Evolutionary conservation across 2,888 invertebrate genomes (phyloP), one percentile per base, ranked within the genome.

Genomic region (Stenchaetothrips biformis): DNA sequence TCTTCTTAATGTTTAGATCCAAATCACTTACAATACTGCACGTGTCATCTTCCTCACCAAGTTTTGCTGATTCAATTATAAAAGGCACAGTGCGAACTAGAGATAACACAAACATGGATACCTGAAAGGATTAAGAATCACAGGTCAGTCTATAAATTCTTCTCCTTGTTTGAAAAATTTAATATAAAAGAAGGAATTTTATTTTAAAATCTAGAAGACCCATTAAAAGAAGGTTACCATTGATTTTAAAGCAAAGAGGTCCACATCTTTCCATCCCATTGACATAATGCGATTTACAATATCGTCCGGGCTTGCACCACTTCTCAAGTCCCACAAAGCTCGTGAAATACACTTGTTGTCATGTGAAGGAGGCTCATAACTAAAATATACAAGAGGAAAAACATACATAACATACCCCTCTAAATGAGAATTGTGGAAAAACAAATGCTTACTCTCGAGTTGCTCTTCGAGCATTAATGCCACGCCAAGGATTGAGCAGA

Each of bases 401-500:
- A 21, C 0, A 13, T 13, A 53, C 13, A n/a, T 59, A 2, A 59
- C 11, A 7, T 6, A 59, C 25, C 7, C 25, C 11, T 25, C 7
- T 74, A 7, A 74, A 0, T 53, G 8, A 74, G 25, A 0, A 67
- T 6, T n/a, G n/a, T 67, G 21, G 25, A 74, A 74, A 25, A 25
- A 25, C 53, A 18, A 7, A 13, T 4, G 18, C 18, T 25, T 74
- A 74, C 67, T 25, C 25, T 74, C 67, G 21, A 25, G 67, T 74
- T 11, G 25, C 67, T 9, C 21, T 7, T 1, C 25, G 21, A 25
- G 67, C 67, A 74, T 25, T 74, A 25, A 74, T 74, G 25, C 67
- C 67, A 74, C 67, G 67, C 67, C 67, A 74, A 9, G 67, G 67
- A 11, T 74, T 74, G 21, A 74, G 67, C 6, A 74, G n/a, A 74